Evolutionary conservation across 2,797 vertebrate genomes (phyloP).

Genomic region (Parotocinclus haroldoi): DNA sequence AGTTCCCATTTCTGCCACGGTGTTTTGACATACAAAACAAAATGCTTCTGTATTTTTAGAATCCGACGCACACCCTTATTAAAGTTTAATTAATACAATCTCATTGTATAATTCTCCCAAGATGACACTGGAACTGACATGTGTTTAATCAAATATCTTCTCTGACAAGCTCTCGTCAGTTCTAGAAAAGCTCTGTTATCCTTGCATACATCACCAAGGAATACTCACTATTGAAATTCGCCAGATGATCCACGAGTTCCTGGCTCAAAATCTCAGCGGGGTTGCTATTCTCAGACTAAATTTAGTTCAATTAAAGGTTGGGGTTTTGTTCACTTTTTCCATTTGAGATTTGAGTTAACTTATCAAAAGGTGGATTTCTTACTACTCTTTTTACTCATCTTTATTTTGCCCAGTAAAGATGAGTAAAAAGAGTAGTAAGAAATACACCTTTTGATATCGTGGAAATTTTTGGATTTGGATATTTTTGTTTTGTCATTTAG

Average conservation of each 20-base stretch:
- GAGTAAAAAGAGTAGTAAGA: no score
- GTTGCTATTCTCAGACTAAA: neutral
- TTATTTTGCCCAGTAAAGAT: no score
- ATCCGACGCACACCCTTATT: constrained; percentile 53
- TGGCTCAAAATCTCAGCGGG: constrained; percentile 2
- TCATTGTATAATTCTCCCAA: constrained; percentile 58
- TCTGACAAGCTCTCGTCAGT: constrained; percentile 60
- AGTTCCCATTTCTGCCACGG: no score
- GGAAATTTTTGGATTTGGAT: no score
- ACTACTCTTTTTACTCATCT: no score
- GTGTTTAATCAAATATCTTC: constrained; percentile 73
- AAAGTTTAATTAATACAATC: constrained; percentile 64
- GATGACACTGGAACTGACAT: constrained; percentile 53
- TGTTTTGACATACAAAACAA: neutral
- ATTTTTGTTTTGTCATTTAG: no score
- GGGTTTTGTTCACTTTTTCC: no score
- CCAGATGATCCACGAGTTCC: constrained; percentile 34
- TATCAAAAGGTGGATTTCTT: no score
- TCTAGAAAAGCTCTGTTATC: constrained; percentile 54
- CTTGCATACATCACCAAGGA: constrained; percentile 58
- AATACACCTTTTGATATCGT: no score
- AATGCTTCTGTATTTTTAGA: constrained; percentile 37
- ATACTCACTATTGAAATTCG: constrained; percentile 65
- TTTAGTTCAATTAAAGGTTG: no score
- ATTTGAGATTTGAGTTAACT: no score